Base-by-base conservation (phyloP, 2,113 vertebrate genomes). In the Eolophus roseicapilla region DNA sequence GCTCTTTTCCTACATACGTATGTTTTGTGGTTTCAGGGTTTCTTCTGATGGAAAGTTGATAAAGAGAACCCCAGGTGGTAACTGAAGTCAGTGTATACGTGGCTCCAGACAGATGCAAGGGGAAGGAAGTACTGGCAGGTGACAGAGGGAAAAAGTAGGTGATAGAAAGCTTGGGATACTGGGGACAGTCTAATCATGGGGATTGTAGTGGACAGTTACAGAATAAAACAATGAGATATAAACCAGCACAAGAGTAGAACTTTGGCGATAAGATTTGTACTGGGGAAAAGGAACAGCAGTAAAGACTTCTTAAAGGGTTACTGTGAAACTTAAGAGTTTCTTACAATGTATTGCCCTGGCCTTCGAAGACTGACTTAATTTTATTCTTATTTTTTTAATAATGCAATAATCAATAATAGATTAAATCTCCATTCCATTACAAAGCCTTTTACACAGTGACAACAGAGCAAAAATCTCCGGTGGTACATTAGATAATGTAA, bases 361-460 rank as follows among this genome's bases (percentile, higher is more conserved):
- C 57, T 95, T 94, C 82, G 90, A 92, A 95, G 62, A 35, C 41
- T n/a, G 59, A 49, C 25, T 87, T 92, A 52, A 87, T 75, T 93
- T 92, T 93, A 57, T 86, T 88, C 29, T 88, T 60, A 18, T 60
- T 88, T 88, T 82, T 83, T 87, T 86, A 96, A 96, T 91, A 94
- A 90, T 69, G 76, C 81, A 91, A 82, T 93, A 95, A 88, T 94
- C 90, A 86, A 91, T 95, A 95, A 78, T 53, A 85, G 88, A 92
- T 95, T 93, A 85, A 81, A 87, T 71, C 80, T 86, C 70, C 52
- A 41, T 92, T 94, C 92, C 64, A 37, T 95, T 92, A 87, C 75
- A 94, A 93, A 95, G 94, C 92, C 82, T 89, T 94, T 67, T 90
- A 68, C 73, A 33, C 71, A 6, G 59, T 91, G 78, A 73, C 80